Conservation (phyloP, 2,113 vertebrate genomes). For the Microcebus murinus region DNA sequence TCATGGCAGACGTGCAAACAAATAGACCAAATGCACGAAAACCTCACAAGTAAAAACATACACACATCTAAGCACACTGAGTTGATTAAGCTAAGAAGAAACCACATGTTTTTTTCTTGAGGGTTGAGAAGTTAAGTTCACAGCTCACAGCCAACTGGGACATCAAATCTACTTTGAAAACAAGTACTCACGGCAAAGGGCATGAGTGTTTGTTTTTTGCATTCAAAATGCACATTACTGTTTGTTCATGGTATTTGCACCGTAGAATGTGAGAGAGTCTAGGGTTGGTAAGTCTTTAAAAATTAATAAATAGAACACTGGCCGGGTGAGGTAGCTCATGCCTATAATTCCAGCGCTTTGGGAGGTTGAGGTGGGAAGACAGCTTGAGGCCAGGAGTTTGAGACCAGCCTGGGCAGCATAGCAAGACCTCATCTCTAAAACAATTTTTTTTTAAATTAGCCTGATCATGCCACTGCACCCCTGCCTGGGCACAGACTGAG, state of each 20-base stretch:
- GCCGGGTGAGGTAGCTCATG: too few species aligned
- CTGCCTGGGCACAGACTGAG: too few species aligned
- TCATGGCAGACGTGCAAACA: not conserved
- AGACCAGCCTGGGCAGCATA: too few species aligned
- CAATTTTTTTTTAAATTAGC: too few species aligned
- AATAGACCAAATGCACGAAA: not conserved
- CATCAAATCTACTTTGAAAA: not conserved
- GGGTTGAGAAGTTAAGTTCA: not conserved
- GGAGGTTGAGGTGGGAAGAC: too few species aligned
- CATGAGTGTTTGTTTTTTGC: not conserved
- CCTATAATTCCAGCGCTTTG: too few species aligned
- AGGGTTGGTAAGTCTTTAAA: not conserved
- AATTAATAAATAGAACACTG: not conserved
- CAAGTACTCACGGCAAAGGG: accelerated
- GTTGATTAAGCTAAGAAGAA: not conserved
- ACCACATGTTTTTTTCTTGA: not conserved
- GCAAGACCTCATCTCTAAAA: too few species aligned
- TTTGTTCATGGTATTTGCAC: too few species aligned
- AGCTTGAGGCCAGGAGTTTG: too few species aligned
- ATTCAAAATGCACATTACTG: not conserved
- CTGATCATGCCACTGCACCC: too few species aligned
- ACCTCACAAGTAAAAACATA: not conserved
- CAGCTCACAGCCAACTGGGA: not conserved
- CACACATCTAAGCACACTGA: not conserved
- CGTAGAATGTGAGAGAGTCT: not conserved